Conservation (phyloP, 2,888 invertebrate genomes). For the Anarsia innoxiella region DNA sequence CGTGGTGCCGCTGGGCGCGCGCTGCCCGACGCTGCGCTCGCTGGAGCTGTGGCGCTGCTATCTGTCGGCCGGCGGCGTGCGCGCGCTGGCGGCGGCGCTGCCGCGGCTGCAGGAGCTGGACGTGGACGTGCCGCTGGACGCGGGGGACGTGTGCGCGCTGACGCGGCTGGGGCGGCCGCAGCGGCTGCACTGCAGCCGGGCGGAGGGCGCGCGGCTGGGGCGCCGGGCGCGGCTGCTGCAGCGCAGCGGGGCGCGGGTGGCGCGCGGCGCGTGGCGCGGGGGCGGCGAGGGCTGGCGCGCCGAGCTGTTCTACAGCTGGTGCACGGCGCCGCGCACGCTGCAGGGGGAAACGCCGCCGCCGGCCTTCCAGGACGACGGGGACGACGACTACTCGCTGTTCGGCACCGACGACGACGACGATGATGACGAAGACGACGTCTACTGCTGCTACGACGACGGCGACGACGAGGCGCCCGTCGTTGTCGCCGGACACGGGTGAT, state of each 20-base stretch:
- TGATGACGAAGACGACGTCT: too few relatives aligned
- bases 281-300: background rate
- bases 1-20: background rate
- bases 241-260: background rate
- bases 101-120: slow-evolving; percentile 17
- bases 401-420: too few relatives aligned
- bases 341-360: too few relatives aligned
- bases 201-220: background rate
- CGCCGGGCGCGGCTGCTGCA: too few relatives aligned
- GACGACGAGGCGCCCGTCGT: too few relatives aligned
- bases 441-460: too few relatives aligned
- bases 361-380: too few relatives aligned
- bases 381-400: too few relatives aligned
- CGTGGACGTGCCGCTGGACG: slow-evolving; percentile 16
- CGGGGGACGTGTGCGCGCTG: slow-evolving; percentile 13
- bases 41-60: slow-evolving; percentile 26
- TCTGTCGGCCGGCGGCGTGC: slow-evolving; percentile 14
- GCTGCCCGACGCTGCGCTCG: slow-evolving; percentile 11
- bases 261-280: background rate
- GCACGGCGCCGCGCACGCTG: too few relatives aligned
- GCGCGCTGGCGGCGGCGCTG: slow-evolving; percentile 16
- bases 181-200: background rate
- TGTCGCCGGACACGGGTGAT: too few relatives aligned
- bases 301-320: background rate
- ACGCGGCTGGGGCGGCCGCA: background rate